Evolutionary conservation across 2,113 vertebrate species (phyloP), one percentile per base, ranked within the genome.

Genomic region (Epinephelus moara): DNA sequence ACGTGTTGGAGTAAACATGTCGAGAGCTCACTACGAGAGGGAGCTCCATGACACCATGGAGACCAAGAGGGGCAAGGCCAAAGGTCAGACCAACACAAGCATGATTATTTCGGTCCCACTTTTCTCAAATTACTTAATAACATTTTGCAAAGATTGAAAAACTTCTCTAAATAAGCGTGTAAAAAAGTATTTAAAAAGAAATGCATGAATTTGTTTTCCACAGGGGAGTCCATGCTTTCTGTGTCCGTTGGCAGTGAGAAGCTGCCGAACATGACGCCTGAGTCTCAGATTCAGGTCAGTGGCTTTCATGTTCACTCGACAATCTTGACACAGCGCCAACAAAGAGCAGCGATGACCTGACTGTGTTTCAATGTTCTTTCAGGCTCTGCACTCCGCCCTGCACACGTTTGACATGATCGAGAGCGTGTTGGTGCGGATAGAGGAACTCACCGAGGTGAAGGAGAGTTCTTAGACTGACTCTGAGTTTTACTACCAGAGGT

Each of bases 401-500:
- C 97, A 97, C 94, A 99, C 96, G 0, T 99, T 99, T 89, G 98
- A 99, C 94, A 95, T 99, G 96, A 99, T 99, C 42, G 97, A 99
- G 96, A 99, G 98, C 70, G 96, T 99, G 91, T 91, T 99, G 92
- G 97, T 96, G 84, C 96, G 98, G 87, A 97, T 98, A 84, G 98
- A 99, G 92, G 98, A 99, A 87, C 95, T 99, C 73, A 95, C 95
- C n/a, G 97, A 97, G 91, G 92, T 92, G 66, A 97, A 96, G 92
- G 93, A 93, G 68, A 59, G 14, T 7, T 62, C 70, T 45, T 88
- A 90, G 79, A 67, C 55, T 0, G 45, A 33, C 30, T 3, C 23
- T 11, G 6, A 55, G 10, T 15, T 27, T 3, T 11, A 12, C 53
- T 2, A 12, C 52, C 69, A 23, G 42, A 66, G 40, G 23, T 49